These are phyloP conservation scores for Griposia aprilina DNA, from an alignment of 2,888 invertebrate genomes.

Conservation along the genomic window DNA sequence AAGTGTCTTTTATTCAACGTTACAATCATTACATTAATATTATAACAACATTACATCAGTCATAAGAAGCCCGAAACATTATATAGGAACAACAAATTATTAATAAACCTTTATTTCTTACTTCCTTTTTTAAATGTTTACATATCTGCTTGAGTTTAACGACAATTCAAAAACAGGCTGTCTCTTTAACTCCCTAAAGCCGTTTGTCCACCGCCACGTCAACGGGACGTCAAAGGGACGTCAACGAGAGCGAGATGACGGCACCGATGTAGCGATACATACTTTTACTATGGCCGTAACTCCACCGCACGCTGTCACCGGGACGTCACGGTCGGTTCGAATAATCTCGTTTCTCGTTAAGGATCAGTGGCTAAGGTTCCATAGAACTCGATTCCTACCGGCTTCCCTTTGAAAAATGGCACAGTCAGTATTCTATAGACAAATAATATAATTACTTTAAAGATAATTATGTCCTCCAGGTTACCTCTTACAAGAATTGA, in stretches of 20 bases:
- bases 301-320: too few relatives aligned
- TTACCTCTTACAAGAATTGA: too few relatives aligned
- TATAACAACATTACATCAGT: conserved; percentile 60
- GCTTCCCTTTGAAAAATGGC: too few relatives aligned
- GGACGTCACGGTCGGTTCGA: neutral
- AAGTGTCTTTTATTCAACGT: conserved; percentile 76
- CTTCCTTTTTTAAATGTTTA: neutral
- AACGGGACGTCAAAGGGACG: too few relatives aligned
- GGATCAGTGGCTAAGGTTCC: neutral
- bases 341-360: neutral
- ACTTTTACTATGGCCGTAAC: too few relatives aligned
- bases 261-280: too few relatives aligned
- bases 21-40: conserved; percentile 57
- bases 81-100: conserved; percentile 27
- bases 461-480: too few relatives aligned
- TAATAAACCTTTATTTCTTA: neutral
- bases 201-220: too few relatives aligned
- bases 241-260: neutral
- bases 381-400: too few relatives aligned
- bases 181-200: too few relatives aligned
- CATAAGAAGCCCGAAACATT: conserved; percentile 24
- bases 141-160: neutral
- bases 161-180: neutral
- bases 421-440: too few relatives aligned
- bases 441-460: too few relatives aligned